A percentile compares a stretch with the other conserved stretches of the same genome.
Evolutionary conservation across 2,113 vertebrate genomes (phyloP).

Genomic region (Rhynchomys soricoides): DNA sequence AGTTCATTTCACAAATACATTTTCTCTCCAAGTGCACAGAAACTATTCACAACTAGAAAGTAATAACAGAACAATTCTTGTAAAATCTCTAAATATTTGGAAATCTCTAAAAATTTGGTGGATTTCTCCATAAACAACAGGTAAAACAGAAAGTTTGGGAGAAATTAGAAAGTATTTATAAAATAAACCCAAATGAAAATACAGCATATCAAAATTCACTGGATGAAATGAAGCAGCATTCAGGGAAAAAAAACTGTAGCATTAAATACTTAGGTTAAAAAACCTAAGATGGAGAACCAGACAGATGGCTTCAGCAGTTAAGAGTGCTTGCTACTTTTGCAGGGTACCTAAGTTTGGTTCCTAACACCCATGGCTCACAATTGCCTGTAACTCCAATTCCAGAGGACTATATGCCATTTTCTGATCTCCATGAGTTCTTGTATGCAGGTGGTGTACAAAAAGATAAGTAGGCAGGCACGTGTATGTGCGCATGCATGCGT

Average conservation of each 20-base stretch:
- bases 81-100: neutral
- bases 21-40: neutral
- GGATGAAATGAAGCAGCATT: neutral
- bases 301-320: neutral
- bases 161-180: neutral
- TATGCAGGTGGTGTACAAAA: neutral
- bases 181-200: neutral
- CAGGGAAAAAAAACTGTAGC: neutral
- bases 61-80: neutral
- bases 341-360: neutral
- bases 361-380: neutral
- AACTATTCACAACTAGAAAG: neutral
- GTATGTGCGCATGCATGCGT: too few species aligned
- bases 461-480: neutral
- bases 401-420: neutral
- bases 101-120: neutral
- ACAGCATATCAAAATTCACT: neutral
- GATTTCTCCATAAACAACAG: neutral
- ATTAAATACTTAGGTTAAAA: neutral
- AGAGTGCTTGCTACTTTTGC: neutral
- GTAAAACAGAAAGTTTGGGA: neutral
- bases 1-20: neutral
- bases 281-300: neutral
- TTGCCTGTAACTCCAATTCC: neutral
- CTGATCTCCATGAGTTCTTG: neutral